These are phyloP conservation scores for Dicyrtoma fusca DNA, from an alignment of 2,888 invertebrate genomes.

Conservation along the genomic window DNA sequence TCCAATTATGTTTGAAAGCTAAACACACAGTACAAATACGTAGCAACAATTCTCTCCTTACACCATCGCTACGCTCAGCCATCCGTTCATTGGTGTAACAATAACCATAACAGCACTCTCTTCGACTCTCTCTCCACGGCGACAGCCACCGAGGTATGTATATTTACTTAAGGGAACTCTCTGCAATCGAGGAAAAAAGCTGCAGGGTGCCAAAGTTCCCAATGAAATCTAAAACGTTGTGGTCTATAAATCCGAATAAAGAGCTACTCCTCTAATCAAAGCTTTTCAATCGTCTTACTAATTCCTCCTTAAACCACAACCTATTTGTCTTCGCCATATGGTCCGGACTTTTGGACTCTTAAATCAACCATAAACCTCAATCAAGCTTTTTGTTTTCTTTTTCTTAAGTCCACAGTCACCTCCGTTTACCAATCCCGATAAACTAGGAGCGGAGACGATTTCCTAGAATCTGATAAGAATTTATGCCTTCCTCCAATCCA, in stretches of 20 bases:
- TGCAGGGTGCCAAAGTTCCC: not conserved
- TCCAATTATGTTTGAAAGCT: too few relatives aligned
- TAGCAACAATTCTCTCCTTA: too few relatives aligned
- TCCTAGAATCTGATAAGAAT: not conserved
- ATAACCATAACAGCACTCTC: not conserved
- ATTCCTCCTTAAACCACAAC: not conserved
- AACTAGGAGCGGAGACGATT: not conserved
- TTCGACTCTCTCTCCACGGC: not conserved
- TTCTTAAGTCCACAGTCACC: not conserved
- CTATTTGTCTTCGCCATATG: not conserved
- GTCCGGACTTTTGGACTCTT: not conserved
- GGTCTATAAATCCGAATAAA: constrained; percentile 32
- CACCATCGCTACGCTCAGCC: too few relatives aligned
- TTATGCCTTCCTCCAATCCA: not conserved
- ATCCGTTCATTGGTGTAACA: not conserved
- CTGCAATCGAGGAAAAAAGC: not conserved
- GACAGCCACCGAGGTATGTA: too few relatives aligned
- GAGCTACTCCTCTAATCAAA: constrained; percentile 17
- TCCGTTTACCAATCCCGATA: not conserved
- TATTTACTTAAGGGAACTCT: too few relatives aligned
- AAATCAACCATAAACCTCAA: constrained; percentile 23
- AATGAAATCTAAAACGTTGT: constrained; percentile 36
- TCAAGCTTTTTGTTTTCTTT: constrained; percentile 11
- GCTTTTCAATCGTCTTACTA: not conserved
- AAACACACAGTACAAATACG: too few relatives aligned